Percentiles rank a stretch among this genome's conserved stretches.
These are phyloP conservation scores for Ecliptopera silaceata DNA, from an alignment of 2,888 invertebrate species.

Conservation along the genomic window DNA sequence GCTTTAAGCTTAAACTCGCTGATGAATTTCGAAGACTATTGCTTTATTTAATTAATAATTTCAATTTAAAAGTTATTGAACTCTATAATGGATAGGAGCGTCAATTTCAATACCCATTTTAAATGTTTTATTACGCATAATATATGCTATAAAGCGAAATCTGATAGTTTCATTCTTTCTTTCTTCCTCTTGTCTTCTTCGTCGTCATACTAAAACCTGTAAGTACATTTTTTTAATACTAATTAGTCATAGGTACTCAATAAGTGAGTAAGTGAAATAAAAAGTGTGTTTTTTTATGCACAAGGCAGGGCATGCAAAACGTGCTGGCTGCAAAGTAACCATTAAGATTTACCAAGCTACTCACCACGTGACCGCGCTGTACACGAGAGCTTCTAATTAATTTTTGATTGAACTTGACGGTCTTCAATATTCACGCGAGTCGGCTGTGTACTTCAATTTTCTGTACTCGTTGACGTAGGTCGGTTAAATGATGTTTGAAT, in stretches of 20 bases:
- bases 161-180: no score
- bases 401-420: slow-evolving; percentile 38
- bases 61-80: slow-evolving; percentile 31
- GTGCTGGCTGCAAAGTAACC: neutral
- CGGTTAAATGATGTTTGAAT: no score
- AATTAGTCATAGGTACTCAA: no score
- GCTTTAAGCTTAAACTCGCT: slow-evolving; percentile 6
- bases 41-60: slow-evolving; percentile 36
- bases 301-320: neutral
- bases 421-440: slow-evolving; percentile 24
- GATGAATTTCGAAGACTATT: slow-evolving; percentile 30
- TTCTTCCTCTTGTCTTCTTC: no score
- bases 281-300: neutral
- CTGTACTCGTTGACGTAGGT: neutral
- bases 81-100: slow-evolving; percentile 21
- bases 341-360: neutral
- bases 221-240: no score
- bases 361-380: slow-evolving; percentile 25
- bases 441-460: slow-evolving; percentile 27
- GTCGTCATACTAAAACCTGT: no score
- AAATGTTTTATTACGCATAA: no score
- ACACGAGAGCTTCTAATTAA: slow-evolving; percentile 33
- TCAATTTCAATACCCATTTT: slow-evolving; percentile 14
- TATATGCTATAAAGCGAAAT: no score
- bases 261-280: no score